Percentiles rank a stretch among this genome's conserved stretches.
Evolutionary conservation across 2,113 vertebrate species (phyloP).

Genomic region (Halcyon malimbica): DNA sequence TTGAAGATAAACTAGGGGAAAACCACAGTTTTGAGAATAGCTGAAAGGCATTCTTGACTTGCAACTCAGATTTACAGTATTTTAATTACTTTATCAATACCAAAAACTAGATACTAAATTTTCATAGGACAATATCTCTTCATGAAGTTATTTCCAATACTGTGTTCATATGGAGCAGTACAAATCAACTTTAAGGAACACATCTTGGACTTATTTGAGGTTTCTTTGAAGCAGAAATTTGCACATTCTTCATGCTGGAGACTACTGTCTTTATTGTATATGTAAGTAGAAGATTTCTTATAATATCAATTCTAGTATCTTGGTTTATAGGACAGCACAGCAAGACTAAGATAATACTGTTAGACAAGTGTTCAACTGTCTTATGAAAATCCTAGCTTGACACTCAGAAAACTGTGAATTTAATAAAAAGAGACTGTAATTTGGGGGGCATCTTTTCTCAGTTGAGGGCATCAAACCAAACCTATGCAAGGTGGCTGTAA

Average conservation of each 20-base stretch:
- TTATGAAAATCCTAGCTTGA: background rate
- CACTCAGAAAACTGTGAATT: background rate
- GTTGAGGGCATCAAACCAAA: background rate
- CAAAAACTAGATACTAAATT: background rate
- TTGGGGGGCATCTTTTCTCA: background rate
- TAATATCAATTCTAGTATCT: background rate
- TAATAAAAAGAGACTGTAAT: background rate
- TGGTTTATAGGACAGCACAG: background rate
- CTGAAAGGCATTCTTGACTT: background rate
- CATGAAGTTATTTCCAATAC: background rate
- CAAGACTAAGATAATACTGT: background rate
- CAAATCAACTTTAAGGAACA: background rate
- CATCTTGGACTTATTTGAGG: background rate
- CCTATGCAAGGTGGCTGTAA: background rate
- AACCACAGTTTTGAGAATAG: background rate
- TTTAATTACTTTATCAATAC: background rate
- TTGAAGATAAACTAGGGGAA: background rate
- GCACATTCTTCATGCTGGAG: background rate
- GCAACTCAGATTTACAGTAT: background rate
- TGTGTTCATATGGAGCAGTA: background rate
- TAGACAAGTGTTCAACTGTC: background rate
- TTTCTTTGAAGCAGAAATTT: background rate
- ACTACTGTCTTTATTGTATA: background rate
- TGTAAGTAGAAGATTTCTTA: background rate
- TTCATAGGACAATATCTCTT: background rate